These are phyloP conservation scores for Passer domesticus DNA, from an alignment of 2,113 vertebrate genomes.

Conservation along the genomic window DNA sequence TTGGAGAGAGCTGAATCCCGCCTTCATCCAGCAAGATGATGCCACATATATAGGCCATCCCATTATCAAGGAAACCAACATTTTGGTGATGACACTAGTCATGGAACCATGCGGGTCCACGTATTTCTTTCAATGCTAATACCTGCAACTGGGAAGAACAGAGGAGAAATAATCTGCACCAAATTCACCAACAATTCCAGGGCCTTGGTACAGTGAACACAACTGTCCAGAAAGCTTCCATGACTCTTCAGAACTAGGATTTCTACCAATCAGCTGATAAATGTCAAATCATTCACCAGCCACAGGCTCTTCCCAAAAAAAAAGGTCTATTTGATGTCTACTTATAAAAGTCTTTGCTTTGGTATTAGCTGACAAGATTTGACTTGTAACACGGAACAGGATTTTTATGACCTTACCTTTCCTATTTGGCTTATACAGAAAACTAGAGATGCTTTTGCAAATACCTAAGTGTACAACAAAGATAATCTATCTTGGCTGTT, in stretches of 20 bases:
- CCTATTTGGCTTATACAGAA: slow-evolving; percentile 19
- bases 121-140: not conserved
- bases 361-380: not conserved
- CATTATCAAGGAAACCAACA: not conserved
- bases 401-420: slow-evolving; percentile 54
- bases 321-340: slow-evolving; percentile 31
- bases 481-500: slow-evolving; percentile 65
- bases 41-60: not conserved
- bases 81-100: not conserved
- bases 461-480: slow-evolving; percentile 55
- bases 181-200: not conserved
- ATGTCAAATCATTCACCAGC: slow-evolving; percentile 46
- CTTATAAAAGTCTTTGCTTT: slow-evolving; percentile 35
- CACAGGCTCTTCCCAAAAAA: not conserved
- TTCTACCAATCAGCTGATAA: not conserved
- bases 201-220: not conserved
- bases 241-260: not conserved
- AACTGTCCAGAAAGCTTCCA: not conserved
- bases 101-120: not conserved
- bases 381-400: slow-evolving; percentile 25
- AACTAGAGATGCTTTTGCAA: slow-evolving; percentile 7
- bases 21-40: not conserved
- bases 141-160: not conserved
- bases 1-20: accelerated
- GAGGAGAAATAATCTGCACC: not conserved